A percentile compares a stretch with the other conserved stretches of the same genome.
phyloP scores from a whole-genome alignment of 2,888 invertebrate species.

The Archips crataeganus region DNA sequence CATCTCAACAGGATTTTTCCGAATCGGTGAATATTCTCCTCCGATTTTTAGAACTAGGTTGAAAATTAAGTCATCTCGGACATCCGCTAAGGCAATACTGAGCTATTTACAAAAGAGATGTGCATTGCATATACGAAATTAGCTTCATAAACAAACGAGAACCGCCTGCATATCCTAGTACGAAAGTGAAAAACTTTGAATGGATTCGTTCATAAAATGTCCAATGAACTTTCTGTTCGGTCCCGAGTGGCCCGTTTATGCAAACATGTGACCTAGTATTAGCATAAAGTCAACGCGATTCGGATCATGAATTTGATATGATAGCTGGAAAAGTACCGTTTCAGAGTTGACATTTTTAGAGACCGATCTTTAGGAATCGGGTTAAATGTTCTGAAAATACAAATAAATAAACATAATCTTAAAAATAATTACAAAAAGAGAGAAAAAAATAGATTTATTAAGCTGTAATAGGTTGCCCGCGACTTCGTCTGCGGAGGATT shows the following conservation, averaged over 20 bases:
- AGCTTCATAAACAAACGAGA: conserved; percentile 1
- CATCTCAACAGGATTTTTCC: no score
- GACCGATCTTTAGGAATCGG: background rate
- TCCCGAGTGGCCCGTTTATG: conserved; percentile 12
- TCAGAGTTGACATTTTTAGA: background rate
- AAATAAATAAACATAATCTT: no score
- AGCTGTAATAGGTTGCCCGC: no score
- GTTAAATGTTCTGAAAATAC: background rate
- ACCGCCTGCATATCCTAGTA: background rate
- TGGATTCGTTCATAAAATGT: conserved; percentile 12
- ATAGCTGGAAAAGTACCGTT: background rate
- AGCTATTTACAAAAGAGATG: background rate
- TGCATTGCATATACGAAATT: background rate
- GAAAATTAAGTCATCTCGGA: no score
- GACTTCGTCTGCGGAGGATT: no score
- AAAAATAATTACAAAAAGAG: no score
- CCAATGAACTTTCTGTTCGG: conserved; percentile 3
- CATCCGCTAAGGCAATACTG: background rate
- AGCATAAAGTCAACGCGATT: conserved; percentile 15
- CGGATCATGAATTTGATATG: conserved; percentile 7
- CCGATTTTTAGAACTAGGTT: no score
- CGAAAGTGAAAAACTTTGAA: conserved; percentile 13
- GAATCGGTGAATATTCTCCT: no score
- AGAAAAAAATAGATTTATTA: no score
- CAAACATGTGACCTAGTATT: conserved; percentile 1